Evolutionary conservation across 2,888 invertebrate species (phyloP).

Genomic region (Pristionchus mayeri): DNA sequence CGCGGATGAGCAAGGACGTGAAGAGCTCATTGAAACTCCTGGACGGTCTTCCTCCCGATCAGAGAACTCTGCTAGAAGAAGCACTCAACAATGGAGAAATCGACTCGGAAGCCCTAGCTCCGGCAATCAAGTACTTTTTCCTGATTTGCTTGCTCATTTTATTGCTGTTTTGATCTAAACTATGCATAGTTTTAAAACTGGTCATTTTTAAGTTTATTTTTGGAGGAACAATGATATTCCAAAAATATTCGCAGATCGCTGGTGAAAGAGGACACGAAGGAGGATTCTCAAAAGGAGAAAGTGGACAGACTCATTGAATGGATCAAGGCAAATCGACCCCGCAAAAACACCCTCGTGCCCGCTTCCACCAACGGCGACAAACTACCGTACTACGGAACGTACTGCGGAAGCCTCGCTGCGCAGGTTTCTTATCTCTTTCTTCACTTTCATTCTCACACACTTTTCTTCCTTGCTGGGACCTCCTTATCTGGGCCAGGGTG

Average conservation of each 20-base stretch:
- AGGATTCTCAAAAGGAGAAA: conserved; percentile 66
- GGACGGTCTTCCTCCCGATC: conserved; percentile 60
- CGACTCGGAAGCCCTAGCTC: conserved; percentile 59
- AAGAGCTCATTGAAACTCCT: conserved; percentile 50
- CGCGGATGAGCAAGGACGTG: conserved; percentile 36
- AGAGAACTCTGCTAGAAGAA: conserved; percentile 65
- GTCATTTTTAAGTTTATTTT: neutral
- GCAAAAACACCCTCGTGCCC: conserved; percentile 51
- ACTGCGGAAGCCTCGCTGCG: conserved; percentile 72
- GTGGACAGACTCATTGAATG: conserved; percentile 69
- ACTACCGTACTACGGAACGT: conserved; percentile 74
- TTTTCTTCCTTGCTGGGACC: neutral
- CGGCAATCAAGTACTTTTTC: conserved; percentile 59
- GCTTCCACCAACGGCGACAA: conserved; percentile 63
- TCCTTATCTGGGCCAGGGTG: conserved; percentile 35
- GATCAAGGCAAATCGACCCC: conserved; percentile 72
- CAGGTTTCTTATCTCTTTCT: conserved; percentile 59
- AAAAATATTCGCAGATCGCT: conserved; percentile 39
- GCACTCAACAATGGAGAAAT: conserved; percentile 71
- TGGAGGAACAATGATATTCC: neutral
- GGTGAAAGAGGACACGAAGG: conserved; percentile 62
- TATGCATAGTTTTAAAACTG: too few species aligned
- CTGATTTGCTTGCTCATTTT: neutral
- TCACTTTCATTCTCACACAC: neutral
- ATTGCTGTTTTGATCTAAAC: neutral